Base-by-base conservation (phyloP, 2,113 vertebrate species). In the mouse (Mus musculus) region DNA sequence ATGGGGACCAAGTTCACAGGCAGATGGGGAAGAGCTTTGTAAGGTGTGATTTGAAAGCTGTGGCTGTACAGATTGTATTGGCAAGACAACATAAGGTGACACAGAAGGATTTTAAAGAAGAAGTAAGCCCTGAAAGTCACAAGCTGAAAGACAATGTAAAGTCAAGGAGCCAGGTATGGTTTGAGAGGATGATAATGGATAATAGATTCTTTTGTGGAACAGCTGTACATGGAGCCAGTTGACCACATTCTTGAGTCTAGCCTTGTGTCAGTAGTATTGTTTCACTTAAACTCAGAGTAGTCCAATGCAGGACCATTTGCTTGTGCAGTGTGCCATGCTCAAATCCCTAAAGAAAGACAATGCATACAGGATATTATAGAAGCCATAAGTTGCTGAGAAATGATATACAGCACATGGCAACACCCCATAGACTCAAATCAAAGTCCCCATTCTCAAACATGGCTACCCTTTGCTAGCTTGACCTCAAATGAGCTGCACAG, bases 391-490 rank as follows among this genome's bases (percentile, higher is more conserved):
- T 28, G 14, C 73, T 59, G 12, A 56, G 33, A 28, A 10, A 4
- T 8, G 17, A 24, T 4, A 9, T 39, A 36, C 7, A 7, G 46
- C 19, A 71, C 7, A 82, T 78, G 36, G 26, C 82, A 26, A 24
- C 8, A 49, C 16, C 22, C 63, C 5, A 0, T 22, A 36, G 42
- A n/a, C 49, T 28, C 3, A 26, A 72, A 81, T 71, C 42, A 8
- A 67, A 91, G 56, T 69, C 7, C 86, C 26, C 4, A 87, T 80
- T 72, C 69, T 76, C 76, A 75, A 54, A 49, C 96, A 81, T 61
- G 42, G 24, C 33, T 73, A 30, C 36, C 0, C 0, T 30, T 91
- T 93, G 95, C 88, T 96, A 88, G 88, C 95, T 90, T 96, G 82
- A 95, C 78, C 88, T 91, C 52, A 54, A 61, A 30, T 46, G 73